Evolutionary conservation across 2,888 invertebrate genomes (phyloP).

Genomic region (Synergus gifuensis): DNA sequence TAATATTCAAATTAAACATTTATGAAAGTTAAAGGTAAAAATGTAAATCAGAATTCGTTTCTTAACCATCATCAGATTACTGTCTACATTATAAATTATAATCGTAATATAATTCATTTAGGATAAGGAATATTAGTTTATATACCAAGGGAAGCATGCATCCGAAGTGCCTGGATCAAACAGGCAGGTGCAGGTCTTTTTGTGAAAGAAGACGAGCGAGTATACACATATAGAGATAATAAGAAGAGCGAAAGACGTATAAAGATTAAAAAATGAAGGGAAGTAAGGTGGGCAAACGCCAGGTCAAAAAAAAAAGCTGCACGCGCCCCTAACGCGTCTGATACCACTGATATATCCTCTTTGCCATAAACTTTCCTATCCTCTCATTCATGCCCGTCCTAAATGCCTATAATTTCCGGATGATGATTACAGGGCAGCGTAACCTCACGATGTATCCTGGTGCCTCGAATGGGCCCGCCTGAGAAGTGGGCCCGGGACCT

Average conservation of each 20-base stretch:
- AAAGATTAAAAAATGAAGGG: slow-evolving; percentile 43
- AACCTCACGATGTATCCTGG: slow-evolving; percentile 47
- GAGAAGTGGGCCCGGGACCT: slow-evolving; percentile 49
- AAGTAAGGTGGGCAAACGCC: slow-evolving; percentile 41
- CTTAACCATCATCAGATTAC: neutral
- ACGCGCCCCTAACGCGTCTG: slow-evolving; percentile 70
- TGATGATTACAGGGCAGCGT: slow-evolving; percentile 75
- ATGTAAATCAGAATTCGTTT: slow-evolving; percentile 15
- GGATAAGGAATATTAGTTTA: slow-evolving; percentile 36
- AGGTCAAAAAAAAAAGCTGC: slow-evolving; percentile 59
- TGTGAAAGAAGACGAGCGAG: slow-evolving; percentile 45
- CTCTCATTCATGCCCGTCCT: slow-evolving; percentile 72
- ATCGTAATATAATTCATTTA: slow-evolving; percentile 35
- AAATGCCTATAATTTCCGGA: slow-evolving; percentile 76
- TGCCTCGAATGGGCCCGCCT: slow-evolving; percentile 44
- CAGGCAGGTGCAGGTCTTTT: slow-evolving; percentile 65
- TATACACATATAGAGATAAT: slow-evolving; percentile 41
- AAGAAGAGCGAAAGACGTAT: slow-evolving; percentile 42
- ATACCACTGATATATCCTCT: slow-evolving; percentile 71
- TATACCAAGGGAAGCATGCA: slow-evolving; percentile 54
- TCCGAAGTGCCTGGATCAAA: slow-evolving; percentile 64
- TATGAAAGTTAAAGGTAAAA: neutral
- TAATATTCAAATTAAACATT: neutral
- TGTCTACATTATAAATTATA: slow-evolving; percentile 14
- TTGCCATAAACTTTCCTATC: slow-evolving; percentile 72